A percentile compares a stretch with the other conserved stretches of the same genome.
Evolutionary conservation across 1,140 invertebrate genomes (phyloP).

Genomic region (Phymorhynchus buccinoides): DNA sequence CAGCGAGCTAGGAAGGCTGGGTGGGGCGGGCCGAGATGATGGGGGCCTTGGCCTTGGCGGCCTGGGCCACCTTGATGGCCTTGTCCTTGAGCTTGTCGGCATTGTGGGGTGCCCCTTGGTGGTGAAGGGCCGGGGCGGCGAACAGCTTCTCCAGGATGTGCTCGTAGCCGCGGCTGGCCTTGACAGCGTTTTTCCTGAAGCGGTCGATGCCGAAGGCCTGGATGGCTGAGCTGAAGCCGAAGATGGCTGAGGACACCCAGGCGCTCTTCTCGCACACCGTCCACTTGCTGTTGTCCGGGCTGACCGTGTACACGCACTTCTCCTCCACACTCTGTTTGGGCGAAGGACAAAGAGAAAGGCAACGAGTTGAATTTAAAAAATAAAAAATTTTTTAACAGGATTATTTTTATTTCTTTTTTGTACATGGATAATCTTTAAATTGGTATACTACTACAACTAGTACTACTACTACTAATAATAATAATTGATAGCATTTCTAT

Average conservation of each 20-base stretch:
- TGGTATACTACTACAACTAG: too few relatives aligned
- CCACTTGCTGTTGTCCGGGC: slow-evolving; percentile 81
- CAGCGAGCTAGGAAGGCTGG: slow-evolving; percentile 23
- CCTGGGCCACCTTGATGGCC: slow-evolving; percentile 53
- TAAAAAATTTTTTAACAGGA: too few relatives aligned
- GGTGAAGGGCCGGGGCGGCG: slow-evolving; percentile 22
- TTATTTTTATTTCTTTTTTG: too few relatives aligned
- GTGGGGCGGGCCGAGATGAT: slow-evolving; percentile 21
- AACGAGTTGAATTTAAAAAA: too few relatives aligned
- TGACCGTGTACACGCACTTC: slow-evolving; percentile 86
- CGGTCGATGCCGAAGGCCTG: slow-evolving; percentile 89
- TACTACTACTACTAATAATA: too few relatives aligned
- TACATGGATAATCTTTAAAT: too few relatives aligned
- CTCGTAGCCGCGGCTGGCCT: slow-evolving; percentile 88
- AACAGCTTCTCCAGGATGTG: slow-evolving; percentile 53
- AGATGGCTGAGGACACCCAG: slow-evolving; percentile 87
- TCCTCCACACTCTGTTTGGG: slow-evolving; percentile 90
- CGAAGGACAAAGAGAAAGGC: too few relatives aligned
- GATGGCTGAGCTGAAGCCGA: slow-evolving; percentile 89
- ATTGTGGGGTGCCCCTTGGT: slow-evolving; percentile 32
- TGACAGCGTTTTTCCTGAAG: slow-evolving; percentile 87
- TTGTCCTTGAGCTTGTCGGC: slow-evolving; percentile 53
- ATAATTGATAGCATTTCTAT: too few relatives aligned
- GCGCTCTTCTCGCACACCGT: slow-evolving; percentile 86
- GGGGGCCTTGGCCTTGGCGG: slow-evolving; percentile 50